phyloP scores from a whole-genome alignment of 2,888 invertebrate genomes.

The Teinopalpus imperialis region DNA sequence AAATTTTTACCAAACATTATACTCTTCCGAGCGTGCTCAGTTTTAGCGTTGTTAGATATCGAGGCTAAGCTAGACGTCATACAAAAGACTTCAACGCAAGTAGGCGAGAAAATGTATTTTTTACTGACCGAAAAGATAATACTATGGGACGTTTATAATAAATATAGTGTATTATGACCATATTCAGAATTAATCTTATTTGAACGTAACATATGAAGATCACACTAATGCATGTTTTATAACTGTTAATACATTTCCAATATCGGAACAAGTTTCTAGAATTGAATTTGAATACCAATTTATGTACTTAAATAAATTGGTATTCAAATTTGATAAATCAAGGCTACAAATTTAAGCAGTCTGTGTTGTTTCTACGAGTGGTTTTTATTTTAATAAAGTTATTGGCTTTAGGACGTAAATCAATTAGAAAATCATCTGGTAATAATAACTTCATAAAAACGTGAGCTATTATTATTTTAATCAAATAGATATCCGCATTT shows the following conservation, averaged over 20 bases:
- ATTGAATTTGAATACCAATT: conserved; percentile 10
- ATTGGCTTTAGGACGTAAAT: no score
- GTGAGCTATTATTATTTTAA: background rate
- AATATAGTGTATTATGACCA: no score
- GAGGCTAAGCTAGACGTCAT: background rate
- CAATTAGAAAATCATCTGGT: conserved; percentile 1
- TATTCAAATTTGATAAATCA: conserved; percentile 7
- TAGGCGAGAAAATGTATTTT: background rate
- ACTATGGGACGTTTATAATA: no score
- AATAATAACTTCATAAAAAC: background rate
- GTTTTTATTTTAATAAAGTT: no score
- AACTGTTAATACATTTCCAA: conserved; percentile 14
- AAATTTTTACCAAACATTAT: no score
- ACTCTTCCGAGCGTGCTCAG: background rate
- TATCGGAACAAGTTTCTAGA: conserved; percentile 11
- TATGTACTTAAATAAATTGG: background rate
- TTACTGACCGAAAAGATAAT: background rate
- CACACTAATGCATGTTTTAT: background rate
- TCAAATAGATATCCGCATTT: conserved; percentile 4
- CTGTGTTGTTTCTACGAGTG: background rate
- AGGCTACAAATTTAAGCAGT: background rate
- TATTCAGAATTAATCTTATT: background rate
- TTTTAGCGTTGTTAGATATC: background rate
- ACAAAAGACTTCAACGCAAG: conserved; percentile 24
- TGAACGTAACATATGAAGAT: background rate